Conservation (phyloP, 2,113 vertebrate species). For the Tachycineta bicolor region DNA sequence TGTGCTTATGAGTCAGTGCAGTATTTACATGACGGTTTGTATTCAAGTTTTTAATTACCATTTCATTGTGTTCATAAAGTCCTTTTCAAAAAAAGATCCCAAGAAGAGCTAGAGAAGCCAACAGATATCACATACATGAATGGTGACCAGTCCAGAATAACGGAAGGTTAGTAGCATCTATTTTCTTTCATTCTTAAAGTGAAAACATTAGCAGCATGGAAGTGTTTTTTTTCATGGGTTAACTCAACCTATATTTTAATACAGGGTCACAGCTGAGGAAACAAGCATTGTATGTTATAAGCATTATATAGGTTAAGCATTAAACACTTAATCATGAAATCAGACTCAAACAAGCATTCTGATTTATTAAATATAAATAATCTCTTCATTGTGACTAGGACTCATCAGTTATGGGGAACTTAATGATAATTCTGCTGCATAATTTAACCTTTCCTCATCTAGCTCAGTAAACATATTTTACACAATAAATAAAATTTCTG, state of each 20-base stretch:
- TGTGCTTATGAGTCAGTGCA: neutral
- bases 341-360: neutral
- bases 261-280: neutral
- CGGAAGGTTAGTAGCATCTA: neutral
- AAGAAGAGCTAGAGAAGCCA: neutral
- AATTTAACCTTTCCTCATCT: neutral
- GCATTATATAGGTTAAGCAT: neutral
- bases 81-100: neutral
- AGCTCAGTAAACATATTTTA: neutral
- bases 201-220: neutral
- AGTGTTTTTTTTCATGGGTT: neutral
- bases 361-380: neutral
- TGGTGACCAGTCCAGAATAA: neutral
- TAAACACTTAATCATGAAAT: neutral
- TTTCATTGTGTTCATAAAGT: neutral
- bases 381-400: neutral
- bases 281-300: neutral
- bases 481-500: neutral
- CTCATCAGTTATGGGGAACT: fast-evolving
- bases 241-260: neutral
- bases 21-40: neutral
- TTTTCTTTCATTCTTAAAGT: neutral
- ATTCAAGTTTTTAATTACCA: neutral
- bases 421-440: neutral
- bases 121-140: neutral